Conservation (phyloP, 2,113 vertebrate species). For the Motacilla alba region DNA sequence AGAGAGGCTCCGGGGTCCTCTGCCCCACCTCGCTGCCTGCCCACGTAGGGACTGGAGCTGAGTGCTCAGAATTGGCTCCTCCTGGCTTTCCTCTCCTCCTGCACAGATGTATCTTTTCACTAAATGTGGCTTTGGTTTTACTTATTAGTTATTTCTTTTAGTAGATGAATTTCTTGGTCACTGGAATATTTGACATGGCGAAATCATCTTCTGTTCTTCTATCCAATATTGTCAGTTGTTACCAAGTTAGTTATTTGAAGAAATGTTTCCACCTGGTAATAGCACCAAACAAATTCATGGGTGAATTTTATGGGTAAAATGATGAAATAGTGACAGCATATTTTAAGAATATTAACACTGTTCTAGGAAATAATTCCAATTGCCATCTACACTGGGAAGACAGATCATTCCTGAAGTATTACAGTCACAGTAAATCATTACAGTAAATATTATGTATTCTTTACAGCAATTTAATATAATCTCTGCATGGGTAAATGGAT, state of each 20-base stretch:
- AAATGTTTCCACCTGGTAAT: background rate
- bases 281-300: background rate
- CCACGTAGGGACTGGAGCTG: fast-evolving
- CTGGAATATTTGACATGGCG: background rate
- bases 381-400: background rate
- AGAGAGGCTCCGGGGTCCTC: fast-evolving
- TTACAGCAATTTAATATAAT: background rate
- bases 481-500: background rate
- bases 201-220: background rate
- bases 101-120: background rate
- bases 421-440: background rate
- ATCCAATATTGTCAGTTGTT: background rate
- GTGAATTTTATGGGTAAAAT: background rate
- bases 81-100: background rate
- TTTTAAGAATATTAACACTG: background rate
- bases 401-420: background rate
- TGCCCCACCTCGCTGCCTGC: background rate
- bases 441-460: background rate
- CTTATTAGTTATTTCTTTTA: background rate
- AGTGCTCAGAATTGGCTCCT: background rate
- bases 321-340: background rate
- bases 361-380: background rate
- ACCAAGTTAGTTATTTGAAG: background rate
- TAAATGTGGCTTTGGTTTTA: background rate
- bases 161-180: background rate